Base-by-base conservation (phyloP, 2,888 invertebrate genomes). In the Patella ulyssiponensis region DNA sequence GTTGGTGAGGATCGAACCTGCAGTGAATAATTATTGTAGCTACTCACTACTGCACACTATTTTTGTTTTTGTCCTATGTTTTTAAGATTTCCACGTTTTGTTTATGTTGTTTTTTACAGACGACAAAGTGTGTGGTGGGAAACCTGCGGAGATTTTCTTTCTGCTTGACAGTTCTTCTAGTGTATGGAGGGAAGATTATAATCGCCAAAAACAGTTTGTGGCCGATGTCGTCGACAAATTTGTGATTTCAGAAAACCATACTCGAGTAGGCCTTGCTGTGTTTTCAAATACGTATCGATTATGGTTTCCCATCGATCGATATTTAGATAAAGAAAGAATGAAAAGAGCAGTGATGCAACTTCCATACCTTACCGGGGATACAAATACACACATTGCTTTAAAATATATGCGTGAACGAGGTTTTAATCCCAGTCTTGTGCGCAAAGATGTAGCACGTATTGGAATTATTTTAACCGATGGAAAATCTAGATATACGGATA, bases 401-500 rank as follows among this genome's bases (percentile, higher is more conserved):
- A 20, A 64, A 9, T 7, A 71, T n/a, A 79, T 79, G 79, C 73
- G 76, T 4, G 70, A 73, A 15, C n/a, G 17, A 58, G 79, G 20
- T 15, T 76, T 79, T 51, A 23, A 54, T 15, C 53, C 51, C 15
- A 27, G 20, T 53, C 33, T 54, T 11, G 58, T 58, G 4, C 71
- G 78, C 9, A 15, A 23, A 51, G 33, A 54, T 11, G 81, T 85
- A 14, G 84, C 84, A n/a, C 83, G 78, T 17, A 85, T 88, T 14
- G 85, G 84, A 3, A 86, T 88, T n/a, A 78, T 88, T 5, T 71
- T 87, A 44, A 87, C 88, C 1, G 88, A 88, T 77, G 87, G 86
- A 2, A 79, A 79, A 78, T 87, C 88, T 1, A 81, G 77, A 73
- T 73, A 74, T 17, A 54, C 72, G 12, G 14, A 15, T 56, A n/a